Evolutionary conservation across 2,888 invertebrate genomes (phyloP), one percentile per base, ranked within the genome.

Genomic region (Mycogona germanica): DNA sequence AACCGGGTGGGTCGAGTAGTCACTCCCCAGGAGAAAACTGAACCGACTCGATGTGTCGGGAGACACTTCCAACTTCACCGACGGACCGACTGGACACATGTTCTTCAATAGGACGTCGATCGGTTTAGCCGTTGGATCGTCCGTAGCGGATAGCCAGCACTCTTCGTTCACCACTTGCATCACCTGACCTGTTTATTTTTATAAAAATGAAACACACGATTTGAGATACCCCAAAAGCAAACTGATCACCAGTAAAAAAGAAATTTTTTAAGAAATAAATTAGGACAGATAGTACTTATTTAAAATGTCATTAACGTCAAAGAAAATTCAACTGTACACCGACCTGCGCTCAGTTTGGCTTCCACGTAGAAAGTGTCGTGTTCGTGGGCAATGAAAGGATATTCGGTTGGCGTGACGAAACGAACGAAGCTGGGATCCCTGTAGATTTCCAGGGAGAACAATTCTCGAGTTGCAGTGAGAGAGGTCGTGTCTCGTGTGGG

Each of bases 61-160:
- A 19, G 51, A 42, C 12, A 19, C 12, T 28, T 51, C 51, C 12
- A 51, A 17, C 19, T 21, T 25, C 12, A 51, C 42, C 12, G 51
- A 42, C 14, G 42, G 23, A 23, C 28, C 26, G 19, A n/a, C 29
- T 1, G 51, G 51, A n/a, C 51, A 51, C 7, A 23, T 29, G 19
- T 51, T 51, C 19, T 23, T 19, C 29, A 51, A 25, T 30, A 51
- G 23, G 23, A 42, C 12, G 4, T 23, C 29, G 17, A 29, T 23
- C 14, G 42, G 28, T 9, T 19, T 23, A 21, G 25, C 51, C n/a
- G 28, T 42, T 19, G 19, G 41, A 51, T 60, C 60, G 21, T 60
- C 63, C 9, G 63, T 62, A 40, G 62, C 63, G 30, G 66, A 65
- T 46, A 65, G 59, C 62, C 64, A 66, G 47, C 65, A 67, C 38